A percentile compares a stretch with the other conserved stretches of the same genome.
These are phyloP conservation scores for Anodontia alba DNA, from an alignment of 2,888 invertebrate species.

Conservation along the genomic window DNA sequence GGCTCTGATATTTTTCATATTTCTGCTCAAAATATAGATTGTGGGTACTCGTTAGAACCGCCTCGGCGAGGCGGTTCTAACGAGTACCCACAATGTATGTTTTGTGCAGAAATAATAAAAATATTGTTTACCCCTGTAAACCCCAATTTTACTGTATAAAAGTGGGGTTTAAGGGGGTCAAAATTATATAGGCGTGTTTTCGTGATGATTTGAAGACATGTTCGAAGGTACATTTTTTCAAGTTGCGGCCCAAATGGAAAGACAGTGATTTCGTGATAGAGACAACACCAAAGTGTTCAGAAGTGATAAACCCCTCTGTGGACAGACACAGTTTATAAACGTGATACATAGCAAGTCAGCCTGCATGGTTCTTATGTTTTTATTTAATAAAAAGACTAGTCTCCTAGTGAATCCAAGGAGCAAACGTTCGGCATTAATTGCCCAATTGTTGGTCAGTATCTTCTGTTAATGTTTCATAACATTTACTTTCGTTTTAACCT, in stretches of 20 bases:
- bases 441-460: background rate
- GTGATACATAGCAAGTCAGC: background rate
- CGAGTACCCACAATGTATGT: background rate
- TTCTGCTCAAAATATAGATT: too few species aligned
- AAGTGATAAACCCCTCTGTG: constrained; percentile 16
- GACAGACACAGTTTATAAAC: background rate
- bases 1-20: too few species aligned
- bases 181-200: too few species aligned
- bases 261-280: constrained; percentile 10
- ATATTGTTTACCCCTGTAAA: too few species aligned
- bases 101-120: too few species aligned
- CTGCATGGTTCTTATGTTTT: background rate
- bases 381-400: background rate
- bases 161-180: too few species aligned
- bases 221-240: too few species aligned
- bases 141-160: too few species aligned
- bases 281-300: constrained; percentile 47
- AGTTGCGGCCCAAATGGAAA: too few species aligned
- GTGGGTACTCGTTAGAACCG: too few species aligned
- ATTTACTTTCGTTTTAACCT: background rate
- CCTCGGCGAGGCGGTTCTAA: too few species aligned
- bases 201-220: too few species aligned
- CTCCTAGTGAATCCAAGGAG: background rate
- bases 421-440: background rate
- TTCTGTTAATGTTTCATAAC: background rate